Percentiles rank a stretch among this genome's conserved stretches.
These are phyloP conservation scores for Aegypius monachus DNA, from an alignment of 2,113 vertebrate species.

Conservation along the genomic window DNA sequence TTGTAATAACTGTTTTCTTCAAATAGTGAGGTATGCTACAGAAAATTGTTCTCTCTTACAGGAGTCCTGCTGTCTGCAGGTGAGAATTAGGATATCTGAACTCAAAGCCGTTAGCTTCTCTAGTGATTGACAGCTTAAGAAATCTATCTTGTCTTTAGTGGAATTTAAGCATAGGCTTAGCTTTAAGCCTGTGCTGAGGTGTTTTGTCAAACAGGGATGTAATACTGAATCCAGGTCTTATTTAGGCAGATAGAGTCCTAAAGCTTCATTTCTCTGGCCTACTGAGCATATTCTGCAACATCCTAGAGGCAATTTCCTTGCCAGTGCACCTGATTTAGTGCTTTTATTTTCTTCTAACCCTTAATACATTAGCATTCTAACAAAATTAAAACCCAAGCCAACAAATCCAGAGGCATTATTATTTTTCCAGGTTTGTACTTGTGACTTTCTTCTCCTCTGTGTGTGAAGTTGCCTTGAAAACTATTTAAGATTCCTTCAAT, in stretches of 20 bases:
- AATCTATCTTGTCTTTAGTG: neutral
- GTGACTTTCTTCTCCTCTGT: neutral
- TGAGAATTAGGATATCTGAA: neutral
- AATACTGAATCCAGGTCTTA: neutral
- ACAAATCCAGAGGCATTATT: neutral
- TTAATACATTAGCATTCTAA: neutral
- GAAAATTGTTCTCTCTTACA: neutral
- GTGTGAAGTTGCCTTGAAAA: neutral
- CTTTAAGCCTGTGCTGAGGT: neutral
- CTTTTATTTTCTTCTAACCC: neutral
- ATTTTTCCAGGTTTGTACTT: neutral
- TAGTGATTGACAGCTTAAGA: neutral
- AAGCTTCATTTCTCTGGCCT: neutral
- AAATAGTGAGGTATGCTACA: neutral
- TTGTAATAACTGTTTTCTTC: neutral
- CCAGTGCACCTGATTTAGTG: neutral
- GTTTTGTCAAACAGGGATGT: neutral
- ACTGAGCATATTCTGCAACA: neutral
- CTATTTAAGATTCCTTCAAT: neutral
- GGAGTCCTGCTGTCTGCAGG: neutral
- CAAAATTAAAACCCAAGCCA: neutral
- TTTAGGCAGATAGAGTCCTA: neutral
- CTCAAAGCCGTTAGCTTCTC: neutral
- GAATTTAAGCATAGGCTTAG: neutral
- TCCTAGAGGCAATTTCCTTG: neutral